Evolutionary conservation across 2,797 vertebrate species (phyloP).

Genomic region (Malacoctenus gilli): DNA sequence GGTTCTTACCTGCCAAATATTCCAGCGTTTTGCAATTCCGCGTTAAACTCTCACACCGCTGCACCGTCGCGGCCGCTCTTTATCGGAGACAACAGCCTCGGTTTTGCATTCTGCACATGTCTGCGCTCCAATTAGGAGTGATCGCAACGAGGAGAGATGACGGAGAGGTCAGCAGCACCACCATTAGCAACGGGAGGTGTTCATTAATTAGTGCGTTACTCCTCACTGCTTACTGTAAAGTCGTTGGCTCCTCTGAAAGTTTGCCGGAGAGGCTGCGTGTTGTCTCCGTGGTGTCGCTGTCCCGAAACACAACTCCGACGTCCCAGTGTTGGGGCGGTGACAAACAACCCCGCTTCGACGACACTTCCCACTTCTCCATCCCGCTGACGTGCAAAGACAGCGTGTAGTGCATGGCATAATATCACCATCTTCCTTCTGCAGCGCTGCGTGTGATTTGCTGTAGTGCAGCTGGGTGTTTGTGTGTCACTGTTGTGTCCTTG

Average conservation of each 20-base stretch:
- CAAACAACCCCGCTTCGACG: conserved; percentile 14
- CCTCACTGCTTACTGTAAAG: conserved; percentile 51
- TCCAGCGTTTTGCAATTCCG: too few species aligned
- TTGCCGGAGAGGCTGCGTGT: conserved; percentile 17
- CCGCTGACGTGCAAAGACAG: conserved; percentile 28
- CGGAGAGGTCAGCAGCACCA: conserved; percentile 52
- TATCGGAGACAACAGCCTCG: conserved; percentile 8
- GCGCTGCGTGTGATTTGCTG: conserved; percentile 45
- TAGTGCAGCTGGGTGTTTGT: conserved; percentile 53
- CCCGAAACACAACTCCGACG: conserved; percentile 33
- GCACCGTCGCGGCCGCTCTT: background rate
- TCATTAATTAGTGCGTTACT: conserved; percentile 51
- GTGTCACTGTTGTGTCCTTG: conserved; percentile 38
- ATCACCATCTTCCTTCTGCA: conserved; percentile 41
- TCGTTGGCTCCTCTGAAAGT: conserved; percentile 25
- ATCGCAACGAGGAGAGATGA: conserved; percentile 33
- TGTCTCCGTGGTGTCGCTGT: conserved; percentile 17
- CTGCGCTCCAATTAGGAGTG: conserved; percentile 23
- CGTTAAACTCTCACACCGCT: too few species aligned
- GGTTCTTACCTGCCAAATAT: too few species aligned
- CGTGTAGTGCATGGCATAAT: conserved; percentile 58
- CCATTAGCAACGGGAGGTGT: conserved; percentile 44
- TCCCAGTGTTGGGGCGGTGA: conserved; percentile 5
- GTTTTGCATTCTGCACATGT: conserved; percentile 32
- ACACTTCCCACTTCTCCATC: conserved; percentile 2